Base-by-base conservation (phyloP, 2,888 invertebrate genomes). In the Allacma fusca region DNA sequence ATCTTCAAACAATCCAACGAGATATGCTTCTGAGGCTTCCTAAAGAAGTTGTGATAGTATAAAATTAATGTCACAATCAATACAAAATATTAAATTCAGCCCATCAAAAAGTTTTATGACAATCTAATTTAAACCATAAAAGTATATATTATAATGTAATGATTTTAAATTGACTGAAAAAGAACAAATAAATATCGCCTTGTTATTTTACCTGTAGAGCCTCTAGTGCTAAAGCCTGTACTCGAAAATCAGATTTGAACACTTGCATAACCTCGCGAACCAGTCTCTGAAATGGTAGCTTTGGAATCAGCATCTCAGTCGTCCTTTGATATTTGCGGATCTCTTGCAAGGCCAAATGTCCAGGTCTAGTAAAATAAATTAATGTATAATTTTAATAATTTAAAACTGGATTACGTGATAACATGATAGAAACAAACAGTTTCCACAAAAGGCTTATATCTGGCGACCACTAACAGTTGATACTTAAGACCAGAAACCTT, bases 291-390 rank as follows among this genome's bases (percentile, higher is more conserved):
- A 89, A 89, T 9, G 89, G 88, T 78, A 89, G 84, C 84, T 88
- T 88, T 79, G 89, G 87, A 85, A 89, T 89, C 78, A 89, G 84
- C 80, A 89, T 85, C 83, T 89, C 89, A 1, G 89, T 89, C 1
- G 87, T 87, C 84, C 89, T 89, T 84, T 89, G 89, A 85, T 89
- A 89, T 80, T 88, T 88, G 80, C 92, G 87, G 65, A 92, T 92
- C 86, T 92, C 92, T 83, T 91, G 88, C 68, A 92, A 87, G 57
- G 92, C 92, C 0, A 92, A 91, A 0, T 91, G 91, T 34, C 92
- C 91, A 0, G 91, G 91, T 80, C 89, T 84, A 74, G 7, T 9
- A 40, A 74, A 64, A 16, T 13, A 70, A 2, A 70, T n/a, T n/a
- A n/a, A n/a, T n/a, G n/a, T n/a, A n/a, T n/a, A n/a, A n/a, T n/a